Percentiles rank a stretch among this genome's conserved stretches.
Evolutionary conservation across 30 jellyfish, hydroid and myxozoan genomes (phyloP).

Genomic region (Aurelia aurita): DNA sequence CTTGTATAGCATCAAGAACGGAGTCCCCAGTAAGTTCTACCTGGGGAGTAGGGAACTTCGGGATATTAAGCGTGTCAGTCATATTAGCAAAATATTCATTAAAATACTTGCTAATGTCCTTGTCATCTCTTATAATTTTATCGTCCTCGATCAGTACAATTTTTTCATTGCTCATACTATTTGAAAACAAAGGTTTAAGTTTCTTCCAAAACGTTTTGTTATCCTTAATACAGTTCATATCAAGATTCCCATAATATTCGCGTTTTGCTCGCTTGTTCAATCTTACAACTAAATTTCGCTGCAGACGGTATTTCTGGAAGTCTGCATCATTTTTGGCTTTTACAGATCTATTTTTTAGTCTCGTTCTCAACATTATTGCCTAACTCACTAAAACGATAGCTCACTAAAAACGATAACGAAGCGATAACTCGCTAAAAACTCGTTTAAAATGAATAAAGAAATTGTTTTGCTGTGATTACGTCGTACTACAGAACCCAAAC

Average conservation of each 20-base stretch:
- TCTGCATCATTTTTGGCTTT: too few species aligned
- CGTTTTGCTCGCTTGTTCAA: conserved; percentile 6
- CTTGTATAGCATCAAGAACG: conserved; percentile 33
- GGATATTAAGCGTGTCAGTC: conserved; percentile 4
- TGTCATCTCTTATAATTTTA: not conserved
- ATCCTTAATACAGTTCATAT: conserved; percentile 4
- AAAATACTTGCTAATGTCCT: conserved; percentile 3
- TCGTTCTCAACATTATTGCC: too few species aligned
- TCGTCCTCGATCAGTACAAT: not conserved
- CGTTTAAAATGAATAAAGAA: too few species aligned
- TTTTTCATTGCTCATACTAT: conserved; percentile 1
- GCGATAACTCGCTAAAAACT: too few species aligned
- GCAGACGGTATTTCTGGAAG: too few species aligned
- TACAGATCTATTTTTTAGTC: too few species aligned
- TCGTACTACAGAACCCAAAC: too few species aligned
- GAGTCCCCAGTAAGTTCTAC: not conserved
- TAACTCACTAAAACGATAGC: too few species aligned
- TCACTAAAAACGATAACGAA: too few species aligned
- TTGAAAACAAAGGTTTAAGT: conserved; percentile 10
- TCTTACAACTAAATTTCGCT: too few species aligned
- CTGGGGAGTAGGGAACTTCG: conserved; percentile 7
- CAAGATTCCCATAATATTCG: conserved; percentile 3
- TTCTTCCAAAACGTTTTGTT: conserved; percentile 3
- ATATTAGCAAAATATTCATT: conserved; percentile 1
- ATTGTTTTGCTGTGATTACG: too few species aligned